Evolutionary conservation across 2,888 invertebrate genomes (phyloP).

Genomic region (Oscheius sp.): DNA sequence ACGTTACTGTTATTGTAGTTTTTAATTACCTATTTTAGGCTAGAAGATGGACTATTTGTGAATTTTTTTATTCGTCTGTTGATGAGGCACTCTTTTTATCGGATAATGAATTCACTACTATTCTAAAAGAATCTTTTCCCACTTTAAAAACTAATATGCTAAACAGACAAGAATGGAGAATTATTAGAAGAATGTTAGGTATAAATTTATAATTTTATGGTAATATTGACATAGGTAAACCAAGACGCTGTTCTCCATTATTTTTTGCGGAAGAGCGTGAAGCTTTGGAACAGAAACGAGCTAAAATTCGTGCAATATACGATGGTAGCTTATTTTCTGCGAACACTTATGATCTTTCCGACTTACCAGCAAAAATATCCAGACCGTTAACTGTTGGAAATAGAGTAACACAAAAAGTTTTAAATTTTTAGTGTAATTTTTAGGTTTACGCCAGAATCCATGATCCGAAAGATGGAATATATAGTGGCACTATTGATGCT

Average conservation of each 20-base stretch:
- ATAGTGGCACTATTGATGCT: constrained; percentile 68
- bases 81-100: constrained; percentile 89
- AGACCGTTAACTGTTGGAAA: constrained; percentile 60
- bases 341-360: constrained; percentile 42
- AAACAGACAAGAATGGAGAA: constrained; percentile 91
- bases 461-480: constrained; percentile 66
- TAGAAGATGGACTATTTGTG: constrained; percentile 83
- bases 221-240: constrained; percentile 77
- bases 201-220: not conserved
- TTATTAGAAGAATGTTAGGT: constrained; percentile 77
- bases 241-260: constrained; percentile 88
- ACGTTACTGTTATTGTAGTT: not conserved
- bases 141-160: constrained; percentile 85
- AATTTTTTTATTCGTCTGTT: constrained; percentile 99
- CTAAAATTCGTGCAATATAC: constrained; percentile 89
- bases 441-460: constrained; percentile 58
- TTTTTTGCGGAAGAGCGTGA: constrained; percentile 94
- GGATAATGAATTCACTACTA: constrained; percentile 94
- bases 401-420: constrained; percentile 39
- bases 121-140: constrained; percentile 90
- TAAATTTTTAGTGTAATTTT: not conserved
- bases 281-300: constrained; percentile 87
- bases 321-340: constrained; percentile 42
- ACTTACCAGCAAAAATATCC: constrained; percentile 60
- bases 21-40: constrained; percentile 25